A percentile compares a stretch with the other conserved stretches of the same genome.
These are phyloP conservation scores for Metacarcinus magister DNA, from an alignment of 2,888 invertebrate species.

Conservation along the genomic window DNA sequence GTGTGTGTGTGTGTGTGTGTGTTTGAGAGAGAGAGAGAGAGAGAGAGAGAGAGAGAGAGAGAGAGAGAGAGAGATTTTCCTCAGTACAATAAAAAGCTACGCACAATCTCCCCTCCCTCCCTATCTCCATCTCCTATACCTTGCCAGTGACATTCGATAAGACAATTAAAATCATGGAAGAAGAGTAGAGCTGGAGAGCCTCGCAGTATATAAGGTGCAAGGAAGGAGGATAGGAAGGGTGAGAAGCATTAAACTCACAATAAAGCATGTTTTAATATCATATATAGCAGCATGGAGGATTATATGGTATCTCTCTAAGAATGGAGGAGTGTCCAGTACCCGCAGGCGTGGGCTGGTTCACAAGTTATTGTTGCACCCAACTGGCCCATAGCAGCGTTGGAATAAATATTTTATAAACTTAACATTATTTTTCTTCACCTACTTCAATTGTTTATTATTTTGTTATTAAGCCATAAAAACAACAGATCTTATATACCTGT, in stretches of 20 bases:
- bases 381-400: background rate
- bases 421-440: background rate
- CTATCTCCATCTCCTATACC: background rate
- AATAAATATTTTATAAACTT: conserved; percentile 38
- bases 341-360: conserved; percentile 20
- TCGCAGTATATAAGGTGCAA: background rate
- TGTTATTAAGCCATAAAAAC: no score
- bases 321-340: background rate
- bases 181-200: background rate
- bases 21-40: conserved; percentile 51
- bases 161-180: background rate
- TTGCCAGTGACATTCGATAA: background rate
- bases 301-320: background rate
- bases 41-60: conserved; percentile 41
- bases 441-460: background rate
- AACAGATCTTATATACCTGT: no score
- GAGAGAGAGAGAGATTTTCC: background rate
- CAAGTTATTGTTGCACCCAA: conserved; percentile 39
- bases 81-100: conserved; percentile 12
- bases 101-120: conserved; percentile 36
- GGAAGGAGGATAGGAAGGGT: conserved; percentile 3
- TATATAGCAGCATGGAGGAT: background rate
- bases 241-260: background rate
- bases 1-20: background rate
- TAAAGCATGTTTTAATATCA: background rate